Evolutionary conservation across 2,113 vertebrate species (phyloP), one percentile per base, ranked within the genome.

Genomic region (Prionailurus bengalensis): DNA sequence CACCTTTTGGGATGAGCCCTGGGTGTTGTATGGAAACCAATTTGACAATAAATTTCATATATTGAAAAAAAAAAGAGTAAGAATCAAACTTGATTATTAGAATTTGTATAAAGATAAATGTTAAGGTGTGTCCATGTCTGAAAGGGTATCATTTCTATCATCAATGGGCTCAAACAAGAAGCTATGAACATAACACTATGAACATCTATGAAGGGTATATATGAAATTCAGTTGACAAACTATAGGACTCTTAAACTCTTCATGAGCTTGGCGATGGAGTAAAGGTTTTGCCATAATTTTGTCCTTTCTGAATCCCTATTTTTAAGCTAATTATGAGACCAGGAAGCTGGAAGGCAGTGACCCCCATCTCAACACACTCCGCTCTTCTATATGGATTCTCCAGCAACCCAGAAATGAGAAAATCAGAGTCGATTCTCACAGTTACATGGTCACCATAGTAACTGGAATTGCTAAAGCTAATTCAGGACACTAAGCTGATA

Each of bases 371-470:
- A 33, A 1, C 29, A 45, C 27, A 8, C 9, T 51, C 8, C 16
- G 27, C 17, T 39, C 27, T 27, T 76, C 71, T 83, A 39, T 29
- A 12, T 48, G 78, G 31, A 53, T 29, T 79, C 10, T 19, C 36
- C 13, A 4, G 15, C 6, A 61, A 87, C 70, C 51, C 66, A 33
- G 83, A 94, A 92, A 70, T 51, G 48, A 58, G 90, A 65, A 89
- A 94, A 88, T 48, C 66, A 81, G 51, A 42, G 61, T 91, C 65
- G 23, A 53, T 92, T n/a, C 39, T 93, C 80, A 81, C 55, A 55
- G 14, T 73, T 76, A 15, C 33, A 12, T 4, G 25, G 84, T 94
- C 73, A 73, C 74, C 91, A 92, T 96, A n/a, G 93, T 71, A 80
- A 92, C 82, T 17, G n/a, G 21, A 23, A 42, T 82, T 36, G 66